Base-by-base conservation (phyloP, 2,888 invertebrate species). In the Macrophya annulata region DNA sequence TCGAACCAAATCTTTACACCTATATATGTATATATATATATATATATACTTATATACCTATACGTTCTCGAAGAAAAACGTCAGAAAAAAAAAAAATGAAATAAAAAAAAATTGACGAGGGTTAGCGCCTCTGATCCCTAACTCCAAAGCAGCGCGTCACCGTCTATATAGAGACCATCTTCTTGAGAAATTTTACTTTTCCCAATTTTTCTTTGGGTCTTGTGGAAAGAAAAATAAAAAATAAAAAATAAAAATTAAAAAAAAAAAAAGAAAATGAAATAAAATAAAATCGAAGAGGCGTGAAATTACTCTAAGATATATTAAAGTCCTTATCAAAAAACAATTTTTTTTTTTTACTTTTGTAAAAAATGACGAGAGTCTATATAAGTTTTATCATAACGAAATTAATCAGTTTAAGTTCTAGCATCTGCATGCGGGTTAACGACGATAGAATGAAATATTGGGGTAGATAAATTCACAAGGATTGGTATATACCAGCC, bases 111-210 rank as follows among this genome's bases (percentile, higher is more conserved):
- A 40, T 77, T 77, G 77, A 77, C 77, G 55, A 77, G 77, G 77
- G 77, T 77, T 55, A 40, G 9, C 77, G 55, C 55, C 77, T 77
- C 77, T 77, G 55, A 51, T 77, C 77, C 55, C 31, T 55, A 77
- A 48, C 77, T 45, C 72, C 45, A 37, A 31, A 31, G 71, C 37
- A 17, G 9, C 48, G n/a, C 51, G 45, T 74, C 72, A 45, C 45
- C 43, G 21, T 45, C 72, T n/a, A 43, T 31, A 31, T 31, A 31
- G 45, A 21, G 45, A 21, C 72, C 62, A 62, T 62, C 62, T 62
- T 62, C 62, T 62, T 62, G 25, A 9, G 12, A 62, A 62, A 25
- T 62, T 62, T 62, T 25, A 62, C 62, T 25, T 25, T 31, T 12
- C 10, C 25, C 62, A 25, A 21, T 62, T 8, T 55, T 55, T 55